A percentile compares a stretch with the other conserved stretches of the same genome.
phyloP scores from a whole-genome alignment of 2,888 invertebrate genomes.

The Malthinus flaveolus region DNA sequence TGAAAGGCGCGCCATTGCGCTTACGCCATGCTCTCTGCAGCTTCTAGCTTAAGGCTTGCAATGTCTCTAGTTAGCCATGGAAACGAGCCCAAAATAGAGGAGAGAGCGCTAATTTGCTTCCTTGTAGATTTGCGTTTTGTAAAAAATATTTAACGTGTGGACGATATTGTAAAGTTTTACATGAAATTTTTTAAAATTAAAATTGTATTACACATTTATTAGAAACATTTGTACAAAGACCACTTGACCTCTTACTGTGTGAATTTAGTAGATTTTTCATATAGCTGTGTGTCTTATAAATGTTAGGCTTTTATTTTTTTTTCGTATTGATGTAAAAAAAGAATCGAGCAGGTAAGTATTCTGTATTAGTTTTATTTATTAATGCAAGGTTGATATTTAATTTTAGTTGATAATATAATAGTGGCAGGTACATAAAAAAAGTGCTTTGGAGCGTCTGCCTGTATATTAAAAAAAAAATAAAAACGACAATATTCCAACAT shows the following conservation, averaged over 20 bases:
- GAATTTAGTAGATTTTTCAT: slow-evolving; percentile 44
- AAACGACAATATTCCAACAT: slow-evolving; percentile 37
- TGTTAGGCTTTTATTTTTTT: slow-evolving; percentile 46
- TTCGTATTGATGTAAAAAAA: slow-evolving; percentile 17
- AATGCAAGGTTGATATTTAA: slow-evolving; percentile 26
- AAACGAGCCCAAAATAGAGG: too few species aligned
- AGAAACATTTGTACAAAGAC: slow-evolving; percentile 29
- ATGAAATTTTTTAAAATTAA: slow-evolving; percentile 6
- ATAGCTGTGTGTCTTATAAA: slow-evolving; percentile 48
- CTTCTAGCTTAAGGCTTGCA: too few species aligned
- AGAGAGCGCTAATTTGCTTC: background rate
- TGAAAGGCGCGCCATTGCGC: too few species aligned
- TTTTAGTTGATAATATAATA: slow-evolving; percentile 19
- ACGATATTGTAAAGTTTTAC: slow-evolving; percentile 2
- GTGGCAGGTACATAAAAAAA: slow-evolving; percentile 19
- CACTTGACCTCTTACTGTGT: slow-evolving; percentile 41
- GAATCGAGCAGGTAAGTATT: slow-evolving; percentile 42
- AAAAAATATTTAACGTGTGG: background rate
- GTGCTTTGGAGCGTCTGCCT: slow-evolving; percentile 18
- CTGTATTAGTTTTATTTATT: slow-evolving; percentile 32
- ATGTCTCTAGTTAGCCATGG: too few species aligned
- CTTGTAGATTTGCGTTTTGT: background rate
- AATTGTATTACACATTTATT: slow-evolving; percentile 9
- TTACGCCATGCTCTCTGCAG: too few species aligned
- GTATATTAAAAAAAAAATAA: slow-evolving; percentile 21